These are phyloP conservation scores for Bostrychus sinensis DNA, from an alignment of 2,113 vertebrate species.

Conservation along the genomic window DNA sequence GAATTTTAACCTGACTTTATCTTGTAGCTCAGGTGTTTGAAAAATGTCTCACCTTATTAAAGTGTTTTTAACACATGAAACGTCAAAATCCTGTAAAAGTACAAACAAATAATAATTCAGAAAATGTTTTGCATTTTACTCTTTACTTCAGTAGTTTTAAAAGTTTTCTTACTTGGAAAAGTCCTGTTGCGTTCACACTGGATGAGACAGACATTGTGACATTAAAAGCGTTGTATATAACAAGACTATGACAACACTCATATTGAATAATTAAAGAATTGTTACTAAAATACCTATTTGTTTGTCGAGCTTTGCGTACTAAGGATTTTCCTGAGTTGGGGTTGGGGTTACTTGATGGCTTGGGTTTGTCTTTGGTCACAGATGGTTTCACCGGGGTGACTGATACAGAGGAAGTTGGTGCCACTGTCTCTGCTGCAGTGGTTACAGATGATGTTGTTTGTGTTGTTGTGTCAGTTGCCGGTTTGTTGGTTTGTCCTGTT, in stretches of 20 bases:
- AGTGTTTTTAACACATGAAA: slow-evolving; percentile 39
- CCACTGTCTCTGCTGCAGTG: not conserved
- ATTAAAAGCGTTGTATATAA: not conserved
- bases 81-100: slow-evolving; percentile 51
- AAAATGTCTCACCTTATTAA: slow-evolving; percentile 42
- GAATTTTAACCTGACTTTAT: no score
- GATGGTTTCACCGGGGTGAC: not conserved
- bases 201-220: not conserved
- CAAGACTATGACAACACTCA: no score
- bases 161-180: slow-evolving; percentile 54
- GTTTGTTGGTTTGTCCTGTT: not conserved
- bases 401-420: not conserved
- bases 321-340: not conserved
- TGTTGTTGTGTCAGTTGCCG: not conserved
- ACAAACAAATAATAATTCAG: not conserved
- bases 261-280: not conserved
- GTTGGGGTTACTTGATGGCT: not conserved
- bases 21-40: no score
- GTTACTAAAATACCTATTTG: not conserved
- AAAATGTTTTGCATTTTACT: not conserved
- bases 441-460: not conserved
- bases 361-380: not conserved
- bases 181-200: not conserved
- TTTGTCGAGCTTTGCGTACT: not conserved
- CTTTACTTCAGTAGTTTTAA: not conserved